Percentiles rank a stretch among this genome's conserved stretches.
phyloP scores from a whole-genome alignment of 2,888 invertebrate genomes.

The Serripes groenlandicus region DNA sequence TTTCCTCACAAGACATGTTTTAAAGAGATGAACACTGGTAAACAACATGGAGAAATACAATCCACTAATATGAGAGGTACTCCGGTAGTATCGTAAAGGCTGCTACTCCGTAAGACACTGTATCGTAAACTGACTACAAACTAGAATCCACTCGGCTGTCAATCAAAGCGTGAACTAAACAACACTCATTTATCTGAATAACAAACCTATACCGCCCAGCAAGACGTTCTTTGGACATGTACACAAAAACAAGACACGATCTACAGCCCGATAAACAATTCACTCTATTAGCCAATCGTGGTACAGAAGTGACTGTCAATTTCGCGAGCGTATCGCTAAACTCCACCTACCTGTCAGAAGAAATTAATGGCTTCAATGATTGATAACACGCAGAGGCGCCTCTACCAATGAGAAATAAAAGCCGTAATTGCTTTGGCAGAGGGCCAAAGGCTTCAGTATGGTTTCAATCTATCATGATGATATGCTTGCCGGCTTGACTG shows the following conservation, averaged over 20 bases:
- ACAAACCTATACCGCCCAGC: slow-evolving; percentile 69
- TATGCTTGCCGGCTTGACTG: slow-evolving; percentile 67
- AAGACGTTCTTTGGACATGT: slow-evolving; percentile 50
- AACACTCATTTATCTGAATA: slow-evolving; percentile 70
- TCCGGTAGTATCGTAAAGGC: slow-evolving; percentile 12
- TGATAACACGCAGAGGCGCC: slow-evolving; percentile 63
- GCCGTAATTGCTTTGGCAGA: slow-evolving; percentile 71
- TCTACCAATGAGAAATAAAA: slow-evolving; percentile 71
- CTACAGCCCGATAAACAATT: slow-evolving; percentile 59
- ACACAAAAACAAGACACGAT: slow-evolving; percentile 51
- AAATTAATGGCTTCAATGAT: slow-evolving; percentile 68
- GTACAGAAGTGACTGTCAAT: slow-evolving; percentile 52
- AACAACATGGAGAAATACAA: neutral
- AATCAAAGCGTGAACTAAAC: slow-evolving; percentile 63
- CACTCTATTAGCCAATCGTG: slow-evolving; percentile 52
- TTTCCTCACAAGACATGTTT: slow-evolving; percentile 12
- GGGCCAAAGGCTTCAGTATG: slow-evolving; percentile 67
- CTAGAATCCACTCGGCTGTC: slow-evolving; percentile 55
- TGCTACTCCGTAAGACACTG: slow-evolving; percentile 47
- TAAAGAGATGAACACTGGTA: neutral
- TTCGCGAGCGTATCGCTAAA: neutral
- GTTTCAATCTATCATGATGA: slow-evolving; percentile 69
- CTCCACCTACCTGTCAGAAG: slow-evolving; percentile 66
- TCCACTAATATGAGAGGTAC: neutral
- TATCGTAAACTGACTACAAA: slow-evolving; percentile 60